Base-by-base conservation (phyloP, 2,113 vertebrate genomes). In the Lota lota region DNA sequence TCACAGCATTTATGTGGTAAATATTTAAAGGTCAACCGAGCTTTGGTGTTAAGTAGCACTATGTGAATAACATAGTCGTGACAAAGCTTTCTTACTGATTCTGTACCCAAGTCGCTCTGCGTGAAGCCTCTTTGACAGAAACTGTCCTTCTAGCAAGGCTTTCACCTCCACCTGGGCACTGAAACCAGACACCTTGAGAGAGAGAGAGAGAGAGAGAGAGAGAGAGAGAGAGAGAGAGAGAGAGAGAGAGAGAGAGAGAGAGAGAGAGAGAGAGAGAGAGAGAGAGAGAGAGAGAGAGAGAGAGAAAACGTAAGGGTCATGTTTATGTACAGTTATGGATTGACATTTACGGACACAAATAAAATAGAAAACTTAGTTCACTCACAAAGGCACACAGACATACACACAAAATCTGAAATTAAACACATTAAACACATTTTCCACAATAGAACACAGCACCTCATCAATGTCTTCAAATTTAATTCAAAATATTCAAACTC, bases 131-230 rank as follows among this genome's bases (percentile, higher is more conserved):
- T 96, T 95, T 76, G 96, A 94, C 93, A 99, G 87, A 80, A 99
- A 96, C 87, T 99, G 97, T 72, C 97, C 96, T 88, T 99, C 97
- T 0, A 98, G 89, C 84, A 99, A 40, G 0, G 96, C 96, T 64
- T 96, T 92, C 40, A 98, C 90, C 89, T 99, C 97, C 77, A 92
- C 84, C 63, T 94, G 85, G 57, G 83, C 70, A 63, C 67, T 83
- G 77, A 94, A 93, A 1, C 54, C 68, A 20, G 84, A 73, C 66
- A 96, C 93, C 58, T 59, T 5, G 56, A 58, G 6, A 58, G 56
- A 58, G 56, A 57, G 56, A 57, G 56, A 57, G 56, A 60, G 58
- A 6, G 6, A 60, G 12, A 60, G 19, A 3, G 2, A 21, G 58
- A 60, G 67, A 28, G 15, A 50, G 17, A 7, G 22, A 64, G 33